These are phyloP conservation scores for Tetranychus truncatus DNA, from an alignment of 2,888 invertebrate species.

Conservation along the genomic window DNA sequence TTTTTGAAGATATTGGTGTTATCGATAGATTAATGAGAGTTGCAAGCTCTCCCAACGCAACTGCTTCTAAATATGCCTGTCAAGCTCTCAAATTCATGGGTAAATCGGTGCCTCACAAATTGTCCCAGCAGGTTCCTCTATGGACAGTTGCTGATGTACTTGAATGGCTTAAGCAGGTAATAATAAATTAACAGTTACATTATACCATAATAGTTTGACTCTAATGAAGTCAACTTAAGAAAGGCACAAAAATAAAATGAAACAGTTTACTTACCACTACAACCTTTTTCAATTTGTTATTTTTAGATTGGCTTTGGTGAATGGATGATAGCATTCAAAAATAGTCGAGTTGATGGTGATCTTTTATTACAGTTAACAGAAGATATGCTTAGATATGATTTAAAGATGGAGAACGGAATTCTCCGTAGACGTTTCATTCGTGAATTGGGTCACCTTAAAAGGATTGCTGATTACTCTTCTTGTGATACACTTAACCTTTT, in stretches of 20 bases:
- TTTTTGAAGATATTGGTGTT: conserved; percentile 82
- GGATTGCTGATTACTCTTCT: conserved; percentile 89
- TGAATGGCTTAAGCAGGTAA: conserved; percentile 83
- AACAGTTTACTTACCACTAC: not conserved
- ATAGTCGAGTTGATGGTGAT: conserved; percentile 90
- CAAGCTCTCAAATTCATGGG: conserved; percentile 78
- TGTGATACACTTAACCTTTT: conserved; percentile 77
- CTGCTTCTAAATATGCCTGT: conserved; percentile 88
- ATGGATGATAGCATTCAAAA: conserved; percentile 61
- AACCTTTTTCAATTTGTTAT: not conserved
- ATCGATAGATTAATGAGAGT: conserved; percentile 85
- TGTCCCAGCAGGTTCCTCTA: conserved; percentile 90
- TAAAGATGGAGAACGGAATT: conserved; percentile 80
- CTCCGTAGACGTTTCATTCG: conserved; percentile 75
- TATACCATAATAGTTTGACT: not conserved
- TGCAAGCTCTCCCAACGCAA: conserved; percentile 91
- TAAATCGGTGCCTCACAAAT: conserved; percentile 87
- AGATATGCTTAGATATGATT: conserved; percentile 75
- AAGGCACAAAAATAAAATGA: not conserved
- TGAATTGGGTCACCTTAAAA: conserved; percentile 76
- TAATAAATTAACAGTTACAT: no score
- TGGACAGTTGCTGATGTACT: conserved; percentile 93
- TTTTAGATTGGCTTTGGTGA: conserved; percentile 63
- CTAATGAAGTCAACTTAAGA: not conserved
- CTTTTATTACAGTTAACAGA: conserved; percentile 74